Conservation (phyloP, 2,113 vertebrate species). For the Meleagris gallopavo region DNA sequence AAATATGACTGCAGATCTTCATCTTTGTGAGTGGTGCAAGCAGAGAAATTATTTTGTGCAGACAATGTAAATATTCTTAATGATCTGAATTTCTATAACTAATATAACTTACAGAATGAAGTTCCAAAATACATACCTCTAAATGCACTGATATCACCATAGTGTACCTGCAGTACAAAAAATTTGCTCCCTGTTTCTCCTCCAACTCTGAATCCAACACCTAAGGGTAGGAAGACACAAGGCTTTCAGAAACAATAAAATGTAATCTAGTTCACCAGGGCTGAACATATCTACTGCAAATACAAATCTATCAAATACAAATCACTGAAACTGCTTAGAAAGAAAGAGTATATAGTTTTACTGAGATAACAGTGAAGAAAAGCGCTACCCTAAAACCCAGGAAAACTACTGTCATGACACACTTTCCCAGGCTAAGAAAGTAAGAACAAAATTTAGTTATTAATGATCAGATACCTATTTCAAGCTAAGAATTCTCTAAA, state of each 20-base stretch:
- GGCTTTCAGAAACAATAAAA: slow-evolving; percentile 26
- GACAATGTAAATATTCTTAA: not conserved
- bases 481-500: not conserved
- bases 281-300: not conserved
- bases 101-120: not conserved
- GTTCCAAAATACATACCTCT: slow-evolving; percentile 81
- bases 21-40: not conserved
- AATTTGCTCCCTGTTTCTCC: slow-evolving; percentile 85
- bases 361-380: not conserved
- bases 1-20: not conserved
- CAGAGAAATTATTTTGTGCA: not conserved
- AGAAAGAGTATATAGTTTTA: not conserved
- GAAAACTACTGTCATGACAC: not conserved
- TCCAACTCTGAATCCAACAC: slow-evolving; percentile 96
- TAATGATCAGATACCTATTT: not conserved
- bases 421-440: not conserved
- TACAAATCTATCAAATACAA: not conserved
- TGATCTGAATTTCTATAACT: not conserved
- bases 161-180: slow-evolving; percentile 97
- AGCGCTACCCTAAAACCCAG: not conserved
- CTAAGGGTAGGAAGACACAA: slow-evolving; percentile 57
- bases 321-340: not conserved
- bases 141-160: slow-evolving; percentile 90
- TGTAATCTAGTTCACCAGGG: not conserved
- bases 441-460: not conserved